Conservation (phyloP, 1,140 invertebrate species). For the Drusus annulatus region DNA sequence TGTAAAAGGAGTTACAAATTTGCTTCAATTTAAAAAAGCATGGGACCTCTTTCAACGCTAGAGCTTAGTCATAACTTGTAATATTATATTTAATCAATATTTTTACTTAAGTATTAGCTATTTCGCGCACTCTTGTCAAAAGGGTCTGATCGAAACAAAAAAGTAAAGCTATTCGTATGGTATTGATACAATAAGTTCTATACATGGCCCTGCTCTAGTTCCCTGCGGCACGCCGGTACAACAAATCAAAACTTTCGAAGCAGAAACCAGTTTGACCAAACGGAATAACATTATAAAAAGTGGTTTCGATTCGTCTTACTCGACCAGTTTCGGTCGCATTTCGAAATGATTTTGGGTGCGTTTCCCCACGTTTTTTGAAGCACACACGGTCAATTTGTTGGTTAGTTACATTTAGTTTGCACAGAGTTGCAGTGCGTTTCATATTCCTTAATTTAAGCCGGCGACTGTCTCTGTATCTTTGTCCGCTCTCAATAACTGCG, state of each 20-base stretch:
- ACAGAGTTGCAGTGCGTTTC: conserved; percentile 1
- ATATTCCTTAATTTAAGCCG: too few species aligned
- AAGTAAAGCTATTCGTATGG: too few species aligned
- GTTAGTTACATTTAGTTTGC: conserved; percentile 13
- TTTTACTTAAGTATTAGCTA: too few species aligned
- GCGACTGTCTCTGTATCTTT: too few species aligned
- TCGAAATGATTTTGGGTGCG: conserved; percentile 3
- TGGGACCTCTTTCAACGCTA: too few species aligned
- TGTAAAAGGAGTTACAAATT: too few species aligned
- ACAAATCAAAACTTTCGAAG: conserved; percentile 31
- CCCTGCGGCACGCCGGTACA: conserved; percentile 4
- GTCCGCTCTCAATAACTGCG: background rate
- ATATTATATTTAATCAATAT: too few species aligned
- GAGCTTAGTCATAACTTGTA: too few species aligned
- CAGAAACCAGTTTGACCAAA: conserved; percentile 40
- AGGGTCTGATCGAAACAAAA: too few species aligned
- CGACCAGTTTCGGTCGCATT: conserved; percentile 14
- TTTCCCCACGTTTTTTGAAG: conserved; percentile 10
- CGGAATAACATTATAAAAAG: conserved; percentile 1
- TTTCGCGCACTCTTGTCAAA: too few species aligned
- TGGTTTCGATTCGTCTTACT: conserved; percentile 22
- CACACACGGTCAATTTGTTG: conserved; percentile 2
- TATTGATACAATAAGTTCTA: too few species aligned
- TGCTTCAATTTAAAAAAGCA: too few species aligned
- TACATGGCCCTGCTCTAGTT: background rate